Conservation (phyloP, 1,140 invertebrate genomes). For the Pachypeltis micranthus region DNA sequence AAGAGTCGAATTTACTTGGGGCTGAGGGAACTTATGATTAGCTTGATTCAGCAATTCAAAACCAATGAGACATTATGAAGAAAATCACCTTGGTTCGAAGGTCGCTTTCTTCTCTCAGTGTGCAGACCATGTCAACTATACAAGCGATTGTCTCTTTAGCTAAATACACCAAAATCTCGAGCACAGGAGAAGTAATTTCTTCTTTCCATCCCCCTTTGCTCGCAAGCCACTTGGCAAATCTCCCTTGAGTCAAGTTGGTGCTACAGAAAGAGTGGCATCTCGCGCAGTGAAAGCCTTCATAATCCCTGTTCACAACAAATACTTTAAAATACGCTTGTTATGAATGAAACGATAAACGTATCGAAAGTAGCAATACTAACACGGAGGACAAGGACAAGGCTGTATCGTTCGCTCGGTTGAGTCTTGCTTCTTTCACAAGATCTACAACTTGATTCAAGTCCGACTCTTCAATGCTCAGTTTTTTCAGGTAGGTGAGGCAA, state of each 20-base stretch:
- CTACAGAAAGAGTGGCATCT: constrained; percentile 18
- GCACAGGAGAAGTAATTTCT: constrained; percentile 28
- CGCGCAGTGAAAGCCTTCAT: constrained; percentile 20
- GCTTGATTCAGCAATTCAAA: no score
- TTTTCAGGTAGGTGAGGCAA: constrained; percentile 13
- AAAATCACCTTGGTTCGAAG: not conserved
- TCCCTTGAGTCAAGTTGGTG: constrained; percentile 10
- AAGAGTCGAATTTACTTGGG: no score
- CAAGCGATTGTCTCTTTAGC: constrained; percentile 56
- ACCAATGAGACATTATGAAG: no score
- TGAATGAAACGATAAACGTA: not conserved
- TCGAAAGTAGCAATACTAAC: constrained; percentile 12
- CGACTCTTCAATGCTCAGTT: constrained; percentile 10
- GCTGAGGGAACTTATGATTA: no score
- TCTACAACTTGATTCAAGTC: constrained; percentile 22
- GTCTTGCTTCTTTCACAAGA: constrained; percentile 25
- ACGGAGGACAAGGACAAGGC: constrained; percentile 15
- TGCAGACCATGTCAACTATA: constrained; percentile 49
- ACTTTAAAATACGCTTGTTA: not conserved
- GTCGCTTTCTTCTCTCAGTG: constrained; percentile 37
- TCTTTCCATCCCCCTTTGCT: constrained; percentile 10
- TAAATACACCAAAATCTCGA: constrained; percentile 47
- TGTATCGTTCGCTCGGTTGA: constrained; percentile 23
- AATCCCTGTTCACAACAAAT: constrained; percentile 17
- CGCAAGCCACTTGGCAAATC: constrained; percentile 21